A percentile compares a stretch with the other conserved stretches of the same genome.
Evolutionary conservation across 2,113 vertebrate genomes (phyloP).

Genomic region (Cathartes aura): DNA sequence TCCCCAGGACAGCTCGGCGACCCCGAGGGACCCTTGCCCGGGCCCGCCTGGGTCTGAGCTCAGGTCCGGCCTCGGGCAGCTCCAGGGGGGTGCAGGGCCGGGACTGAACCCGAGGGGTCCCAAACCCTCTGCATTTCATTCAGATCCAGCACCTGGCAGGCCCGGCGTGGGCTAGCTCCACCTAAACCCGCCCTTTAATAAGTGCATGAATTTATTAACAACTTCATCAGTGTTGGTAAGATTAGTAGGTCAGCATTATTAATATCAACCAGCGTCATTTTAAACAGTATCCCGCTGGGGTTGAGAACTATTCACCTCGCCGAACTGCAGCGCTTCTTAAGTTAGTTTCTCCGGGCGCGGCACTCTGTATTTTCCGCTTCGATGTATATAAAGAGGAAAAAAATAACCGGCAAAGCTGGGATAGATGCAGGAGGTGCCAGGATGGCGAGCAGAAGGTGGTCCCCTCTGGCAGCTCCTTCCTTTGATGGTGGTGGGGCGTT

Average conservation of each 20-base stretch:
- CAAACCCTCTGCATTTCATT: rapidly evolving
- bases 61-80: too few species aligned
- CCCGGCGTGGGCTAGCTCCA: background rate
- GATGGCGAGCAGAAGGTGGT: background rate
- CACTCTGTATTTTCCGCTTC: background rate
- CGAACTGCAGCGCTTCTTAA: rapidly evolving
- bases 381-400: rapidly evolving
- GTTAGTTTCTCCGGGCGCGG: rapidly evolving
- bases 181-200: background rate
- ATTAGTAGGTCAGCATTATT: too few species aligned
- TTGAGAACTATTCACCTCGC: rapidly evolving
- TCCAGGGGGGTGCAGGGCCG: background rate
- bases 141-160: background rate
- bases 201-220: background rate
- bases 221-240: too few species aligned
- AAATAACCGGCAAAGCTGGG: background rate
- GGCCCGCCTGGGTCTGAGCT: background rate
- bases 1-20: background rate
- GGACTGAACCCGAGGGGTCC: background rate
- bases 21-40: background rate
- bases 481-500: rapidly evolving
- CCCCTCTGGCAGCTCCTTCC: background rate
- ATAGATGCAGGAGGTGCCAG: background rate
- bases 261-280: background rate
- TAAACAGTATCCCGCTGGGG: rapidly evolving